Conservation (phyloP, 2,888 invertebrate species). For the Colostygia pectinataria region DNA sequence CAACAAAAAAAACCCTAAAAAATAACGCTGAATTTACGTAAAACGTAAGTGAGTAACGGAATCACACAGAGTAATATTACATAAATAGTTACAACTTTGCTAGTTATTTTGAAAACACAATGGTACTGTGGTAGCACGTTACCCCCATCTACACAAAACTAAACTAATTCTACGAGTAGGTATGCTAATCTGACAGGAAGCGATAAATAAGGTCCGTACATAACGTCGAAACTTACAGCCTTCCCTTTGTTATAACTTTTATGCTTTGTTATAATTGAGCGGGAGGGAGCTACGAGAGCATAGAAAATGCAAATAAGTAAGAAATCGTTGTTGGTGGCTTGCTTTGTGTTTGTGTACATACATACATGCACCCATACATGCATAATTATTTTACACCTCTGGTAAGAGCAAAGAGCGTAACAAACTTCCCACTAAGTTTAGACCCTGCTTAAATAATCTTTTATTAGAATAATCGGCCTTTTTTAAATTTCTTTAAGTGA, state of each 20-base stretch:
- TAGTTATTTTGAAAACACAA: conserved; percentile 7
- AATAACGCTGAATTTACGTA: too few species aligned
- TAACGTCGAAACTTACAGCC: conserved; percentile 50
- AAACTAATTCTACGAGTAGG: conserved; percentile 33
- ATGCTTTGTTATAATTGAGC: conserved; percentile 55
- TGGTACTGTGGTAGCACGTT: conserved; percentile 8
- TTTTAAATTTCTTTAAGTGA: too few species aligned
- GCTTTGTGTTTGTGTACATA: background rate
- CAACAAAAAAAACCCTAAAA: too few species aligned
- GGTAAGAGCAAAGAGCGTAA: too few species aligned
- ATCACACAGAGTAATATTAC: too few species aligned
- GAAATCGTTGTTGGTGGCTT: conserved; percentile 7
- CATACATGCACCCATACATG: too few species aligned
- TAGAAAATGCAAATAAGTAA: conserved; percentile 13
- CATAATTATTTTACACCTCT: too few species aligned
- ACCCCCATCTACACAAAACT: conserved; percentile 23
- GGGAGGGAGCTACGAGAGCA: conserved; percentile 10
- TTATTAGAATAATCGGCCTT: too few species aligned
- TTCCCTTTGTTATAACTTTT: conserved; percentile 58
- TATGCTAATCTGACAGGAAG: conserved; percentile 57
- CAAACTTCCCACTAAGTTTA: too few species aligned
- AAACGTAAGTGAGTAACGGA: too few species aligned
- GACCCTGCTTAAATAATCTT: too few species aligned
- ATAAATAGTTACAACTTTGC: background rate
- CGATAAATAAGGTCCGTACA: conserved; percentile 56